Evolutionary conservation across 2,888 invertebrate species (phyloP), one percentile per base, ranked within the genome.

Genomic region (Heliconius cydno): DNA sequence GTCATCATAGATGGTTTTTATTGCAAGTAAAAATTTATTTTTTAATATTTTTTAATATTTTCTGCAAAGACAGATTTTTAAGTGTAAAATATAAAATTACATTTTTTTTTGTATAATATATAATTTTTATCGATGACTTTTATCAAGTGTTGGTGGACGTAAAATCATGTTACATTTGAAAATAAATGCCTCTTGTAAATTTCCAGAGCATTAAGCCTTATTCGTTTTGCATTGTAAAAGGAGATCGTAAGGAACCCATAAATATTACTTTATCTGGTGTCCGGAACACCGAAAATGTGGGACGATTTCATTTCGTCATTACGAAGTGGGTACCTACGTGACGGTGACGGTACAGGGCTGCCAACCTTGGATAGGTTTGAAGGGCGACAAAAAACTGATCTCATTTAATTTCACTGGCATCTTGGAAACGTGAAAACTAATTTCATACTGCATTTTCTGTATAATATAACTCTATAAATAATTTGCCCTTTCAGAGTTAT

Each of bases 381-480:
- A 78, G 57, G 57, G 74, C 86, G 85, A 91, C 91, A 94, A 94
- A 46, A 94, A 94, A 94, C 86, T 86, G 90, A 85, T 91, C 92
- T 92, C 92, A 92, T 92, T 94, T 93, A 91, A 89, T 90, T 90
- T 88, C 90, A 90, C 87, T 90, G 90, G 89, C 90, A 89, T 88
- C 90, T 90, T 91, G 90, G 91, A 91, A 93, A 90, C 94, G 94
- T 94, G 94, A 93, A 91, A 93, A 88, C 89, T 92, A 94, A 94
- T 94, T 94, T 94, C 94, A 94, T 93, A 93, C 88, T 91, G 90
- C 89, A 91, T 94, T 94, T 93, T 92, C 89, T 88, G 87, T 92
- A 92, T 90, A 90, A 91, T 90, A 93, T 92, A 92, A 90, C 88
- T 90, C 87, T 84, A 87, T 87, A 86, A 87, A 90, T 90, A 91